These are phyloP conservation scores for Papilio protenor DNA, from an alignment of 2,888 invertebrate species.

Conservation along the genomic window DNA sequence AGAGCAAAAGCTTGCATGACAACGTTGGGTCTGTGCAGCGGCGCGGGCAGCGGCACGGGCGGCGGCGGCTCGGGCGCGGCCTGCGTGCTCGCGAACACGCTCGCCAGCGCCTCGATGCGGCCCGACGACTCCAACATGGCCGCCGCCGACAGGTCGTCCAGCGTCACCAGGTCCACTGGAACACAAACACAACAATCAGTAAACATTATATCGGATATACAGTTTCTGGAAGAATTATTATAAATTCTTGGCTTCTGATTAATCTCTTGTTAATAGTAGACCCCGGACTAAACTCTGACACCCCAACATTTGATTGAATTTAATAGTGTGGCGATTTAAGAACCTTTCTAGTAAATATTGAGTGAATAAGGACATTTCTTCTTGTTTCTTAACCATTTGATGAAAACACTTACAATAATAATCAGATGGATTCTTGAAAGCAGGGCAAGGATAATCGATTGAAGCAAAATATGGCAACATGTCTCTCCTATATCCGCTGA, in stretches of 20 bases:
- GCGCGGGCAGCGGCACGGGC: slow-evolving; percentile 90
- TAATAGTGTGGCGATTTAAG: too few relatives aligned
- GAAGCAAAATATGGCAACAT: slow-evolving; percentile 97
- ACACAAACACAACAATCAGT: neutral
- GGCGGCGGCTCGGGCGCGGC: slow-evolving; percentile 80
- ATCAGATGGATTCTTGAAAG: slow-evolving; percentile 98
- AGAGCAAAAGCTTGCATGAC: slow-evolving; percentile 89
- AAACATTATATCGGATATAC: neutral
- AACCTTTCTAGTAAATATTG: neutral
- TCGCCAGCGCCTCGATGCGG: slow-evolving; percentile 94
- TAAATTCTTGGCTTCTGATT: neutral
- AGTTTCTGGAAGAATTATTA: neutral
- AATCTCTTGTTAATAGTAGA: neutral
- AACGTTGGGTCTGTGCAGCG: slow-evolving; percentile 88
- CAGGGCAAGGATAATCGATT: slow-evolving; percentile 96
- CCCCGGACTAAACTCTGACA: too few relatives aligned
- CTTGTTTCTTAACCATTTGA: neutral
- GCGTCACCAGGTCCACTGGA: slow-evolving; percentile 95
- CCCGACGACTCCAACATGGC: slow-evolving; percentile 98
- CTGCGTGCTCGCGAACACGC: slow-evolving; percentile 89
- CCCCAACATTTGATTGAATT: too few relatives aligned
- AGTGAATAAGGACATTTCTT: neutral
- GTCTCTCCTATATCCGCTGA: slow-evolving; percentile 94
- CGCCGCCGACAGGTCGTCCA: slow-evolving; percentile 96
- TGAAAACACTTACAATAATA: slow-evolving; percentile 91